Percentiles rank a stretch among this genome's conserved stretches.
phyloP scores from a whole-genome alignment of 2,888 invertebrate species.

The Apodemia mormo region DNA sequence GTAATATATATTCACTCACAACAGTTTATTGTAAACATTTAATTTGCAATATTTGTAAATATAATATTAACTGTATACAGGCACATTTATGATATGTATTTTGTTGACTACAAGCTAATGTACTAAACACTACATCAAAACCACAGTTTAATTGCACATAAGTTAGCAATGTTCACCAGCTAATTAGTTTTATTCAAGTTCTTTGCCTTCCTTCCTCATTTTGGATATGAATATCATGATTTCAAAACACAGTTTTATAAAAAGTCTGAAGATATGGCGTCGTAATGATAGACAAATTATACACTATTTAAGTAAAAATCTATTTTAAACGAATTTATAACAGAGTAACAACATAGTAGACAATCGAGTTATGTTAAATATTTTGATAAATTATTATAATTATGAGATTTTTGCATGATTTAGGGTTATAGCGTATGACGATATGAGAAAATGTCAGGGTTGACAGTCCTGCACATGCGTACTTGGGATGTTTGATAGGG shows the following conservation, averaged over 20 bases:
- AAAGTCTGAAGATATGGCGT: conserved; percentile 7
- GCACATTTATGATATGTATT: conserved; percentile 79
- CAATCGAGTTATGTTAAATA: background rate
- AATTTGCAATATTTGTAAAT: conserved; percentile 26
- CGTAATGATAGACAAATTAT: background rate
- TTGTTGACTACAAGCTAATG: conserved; percentile 48
- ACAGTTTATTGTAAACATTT: background rate
- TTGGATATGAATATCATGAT: background rate
- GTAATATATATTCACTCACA: conserved; percentile 13
- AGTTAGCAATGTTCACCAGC: conserved; percentile 18
- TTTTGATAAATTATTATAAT: conserved; percentile 20
- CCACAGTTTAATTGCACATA: conserved; percentile 34
- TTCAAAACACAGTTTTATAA: conserved; percentile 13
- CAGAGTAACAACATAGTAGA: background rate
- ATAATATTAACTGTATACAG: conserved; percentile 53
- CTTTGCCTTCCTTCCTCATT: background rate
- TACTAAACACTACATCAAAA: conserved; percentile 48
- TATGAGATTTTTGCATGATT: conserved; percentile 38
- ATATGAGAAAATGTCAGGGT: conserved; percentile 52
- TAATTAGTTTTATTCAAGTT: conserved; percentile 6
- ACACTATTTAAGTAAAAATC: background rate
- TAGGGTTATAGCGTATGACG: conserved; percentile 35
- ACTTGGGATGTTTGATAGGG: conserved; percentile 51
- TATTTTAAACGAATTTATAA: background rate
- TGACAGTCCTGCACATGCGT: conserved; percentile 71